Evolutionary conservation across 2,113 vertebrate genomes (phyloP), one percentile per base, ranked within the genome.

Genomic region (Chroicocephalus ridibundus): DNA sequence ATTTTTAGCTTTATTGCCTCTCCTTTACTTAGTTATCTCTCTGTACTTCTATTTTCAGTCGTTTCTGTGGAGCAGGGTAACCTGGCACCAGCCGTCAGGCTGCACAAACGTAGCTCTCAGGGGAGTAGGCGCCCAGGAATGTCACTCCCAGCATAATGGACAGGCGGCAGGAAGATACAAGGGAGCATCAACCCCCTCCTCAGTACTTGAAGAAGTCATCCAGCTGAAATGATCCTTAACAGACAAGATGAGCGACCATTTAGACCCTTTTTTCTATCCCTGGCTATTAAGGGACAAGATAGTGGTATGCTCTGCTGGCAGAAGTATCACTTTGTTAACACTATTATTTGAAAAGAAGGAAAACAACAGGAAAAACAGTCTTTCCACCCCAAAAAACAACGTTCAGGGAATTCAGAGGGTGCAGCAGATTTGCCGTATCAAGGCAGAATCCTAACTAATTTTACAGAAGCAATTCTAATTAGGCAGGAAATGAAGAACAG

Each of bases 391-490:
- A 5, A 22, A 94, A 42, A 42, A 7, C 3, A 4, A 47, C 11
- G 44, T 42, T 44, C 25, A 72, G 24, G 13, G 46, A 78, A 82
- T 85, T 69, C 15, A 65, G 46, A 71, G 22, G 25, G 20, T 54
- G 42, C 68, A 94, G 49, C 26, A 79, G 74, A 71, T 82, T 72
- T 57, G 60, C 22, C 61, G 25, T 81, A 77, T 72, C n/a, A 69
- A 91, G 74, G 34, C 75, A 95, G 36, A 93, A 79, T 62, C 77
- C 62, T 77, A 89, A 88, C 75, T 49, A 72, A 90, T 70, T 68
- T 85, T 76, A 82, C 38, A 89, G 74, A 95, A 85, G 93, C 65
- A 85, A 87, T 93, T 97, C 93, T 90, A 96, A 97, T 97, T 94
- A 91, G 54, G 70, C 54, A 95, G 91, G 91, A 94, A 94, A 95